These are phyloP conservation scores for Mechanitis messenoides DNA, from an alignment of 2,888 invertebrate genomes.

Conservation along the genomic window DNA sequence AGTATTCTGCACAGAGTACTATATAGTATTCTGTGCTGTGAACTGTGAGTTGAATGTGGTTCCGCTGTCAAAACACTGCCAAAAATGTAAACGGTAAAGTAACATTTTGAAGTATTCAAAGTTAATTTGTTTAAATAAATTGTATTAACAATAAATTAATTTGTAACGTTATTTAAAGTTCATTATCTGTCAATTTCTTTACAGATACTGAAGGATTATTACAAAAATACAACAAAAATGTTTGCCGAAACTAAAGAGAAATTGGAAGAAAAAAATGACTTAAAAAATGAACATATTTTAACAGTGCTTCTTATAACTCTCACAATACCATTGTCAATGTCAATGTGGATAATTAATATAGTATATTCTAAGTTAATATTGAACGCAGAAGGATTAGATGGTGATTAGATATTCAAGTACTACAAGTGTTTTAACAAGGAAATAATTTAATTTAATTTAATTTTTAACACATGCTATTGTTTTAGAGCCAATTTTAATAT, in stretches of 20 bases:
- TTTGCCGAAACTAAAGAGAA: conserved; percentile 27
- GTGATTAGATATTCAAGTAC: conserved; percentile 44
- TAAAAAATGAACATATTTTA: conserved; percentile 61
- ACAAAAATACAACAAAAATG: conserved; percentile 15
- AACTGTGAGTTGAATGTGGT: too few relatives aligned
- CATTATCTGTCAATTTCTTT: too few relatives aligned
- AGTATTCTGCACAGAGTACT: too few relatives aligned
- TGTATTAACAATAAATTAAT: too few relatives aligned
- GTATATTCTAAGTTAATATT: conserved; percentile 78
- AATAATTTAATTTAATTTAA: conserved; percentile 7
- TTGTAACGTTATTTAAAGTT: too few relatives aligned
- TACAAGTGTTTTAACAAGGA: too few relatives aligned
- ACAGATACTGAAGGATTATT: too few relatives aligned
- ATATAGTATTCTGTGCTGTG: too few relatives aligned
- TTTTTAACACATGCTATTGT: neutral
- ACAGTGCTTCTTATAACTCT: conserved; percentile 80
- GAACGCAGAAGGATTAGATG: conserved; percentile 72
- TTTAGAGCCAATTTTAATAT: conserved; percentile 76
- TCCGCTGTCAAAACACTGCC: too few relatives aligned
- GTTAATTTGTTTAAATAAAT: too few relatives aligned
- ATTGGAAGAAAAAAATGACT: conserved; percentile 21
- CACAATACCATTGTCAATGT: conserved; percentile 84
- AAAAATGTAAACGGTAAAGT: too few relatives aligned
- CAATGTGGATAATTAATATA: conserved; percentile 84
- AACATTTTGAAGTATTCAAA: too few relatives aligned